Evolutionary conservation across 2,888 invertebrate genomes (phyloP).

Genomic region (Isoperla grammatica): DNA sequence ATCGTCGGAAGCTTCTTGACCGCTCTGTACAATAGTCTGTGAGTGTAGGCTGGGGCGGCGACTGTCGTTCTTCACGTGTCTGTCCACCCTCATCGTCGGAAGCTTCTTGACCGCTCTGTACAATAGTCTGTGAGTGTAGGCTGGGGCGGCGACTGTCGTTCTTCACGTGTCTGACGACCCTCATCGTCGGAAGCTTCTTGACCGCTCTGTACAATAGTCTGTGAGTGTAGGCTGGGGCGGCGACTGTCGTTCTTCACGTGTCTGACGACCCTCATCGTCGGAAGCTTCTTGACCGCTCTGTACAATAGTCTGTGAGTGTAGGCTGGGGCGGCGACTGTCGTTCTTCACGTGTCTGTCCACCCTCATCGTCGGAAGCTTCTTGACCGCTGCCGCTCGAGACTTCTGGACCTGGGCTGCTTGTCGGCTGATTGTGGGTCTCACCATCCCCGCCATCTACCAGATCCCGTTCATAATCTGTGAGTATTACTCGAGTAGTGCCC

Average conservation of each 20-base stretch:
- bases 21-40: too few species aligned
- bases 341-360: slow-evolving; percentile 81
- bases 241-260: slow-evolving; percentile 82
- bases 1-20: slow-evolving; percentile 74
- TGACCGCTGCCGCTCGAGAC: slow-evolving; percentile 70
- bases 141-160: slow-evolving; percentile 81
- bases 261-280: slow-evolving; percentile 70
- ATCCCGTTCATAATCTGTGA: slow-evolving; percentile 93
- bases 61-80: slow-evolving; percentile 77
- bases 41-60: slow-evolving; percentile 81
- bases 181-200: slow-evolving; percentile 70
- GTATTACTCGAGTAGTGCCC: slow-evolving; percentile 38
- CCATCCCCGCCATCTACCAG: slow-evolving; percentile 89
- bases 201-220: too few species aligned
- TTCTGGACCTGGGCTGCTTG: slow-evolving; percentile 82
- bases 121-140: too few species aligned
- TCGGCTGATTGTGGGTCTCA: slow-evolving; percentile 78
- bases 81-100: slow-evolving; percentile 73
- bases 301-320: slow-evolving; percentile 38
- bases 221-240: slow-evolving; percentile 79
- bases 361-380: slow-evolving; percentile 70
- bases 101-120: slow-evolving; percentile 76
- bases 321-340: slow-evolving; percentile 76
- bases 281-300: slow-evolving; percentile 75
- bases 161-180: slow-evolving; percentile 76